Conservation (phyloP, 2,888 invertebrate genomes). For the Portevinia maculata region DNA sequence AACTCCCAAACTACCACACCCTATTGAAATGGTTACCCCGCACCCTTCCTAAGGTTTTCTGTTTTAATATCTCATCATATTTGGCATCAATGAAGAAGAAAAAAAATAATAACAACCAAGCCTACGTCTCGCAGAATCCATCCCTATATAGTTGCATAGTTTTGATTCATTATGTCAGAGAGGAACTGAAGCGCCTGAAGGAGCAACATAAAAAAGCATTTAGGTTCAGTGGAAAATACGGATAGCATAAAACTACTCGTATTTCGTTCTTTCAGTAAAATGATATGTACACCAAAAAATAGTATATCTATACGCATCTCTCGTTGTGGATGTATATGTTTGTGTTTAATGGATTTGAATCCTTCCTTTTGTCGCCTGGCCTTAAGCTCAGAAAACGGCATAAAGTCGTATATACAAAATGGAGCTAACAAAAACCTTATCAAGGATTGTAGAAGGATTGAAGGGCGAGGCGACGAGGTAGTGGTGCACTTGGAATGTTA, state of each 20-base stretch:
- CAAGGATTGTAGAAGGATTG: conserved; percentile 34
- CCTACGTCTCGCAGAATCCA: background rate
- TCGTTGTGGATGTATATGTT: conserved; percentile 4
- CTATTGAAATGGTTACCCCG: conserved; percentile 1
- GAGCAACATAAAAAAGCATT: conserved; percentile 43
- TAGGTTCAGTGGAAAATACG: conserved; percentile 28
- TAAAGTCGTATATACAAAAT: conserved; percentile 36
- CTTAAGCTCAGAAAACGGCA: conserved; percentile 42
- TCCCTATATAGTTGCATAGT: conserved; percentile 19
- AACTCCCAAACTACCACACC: conserved; percentile 3
- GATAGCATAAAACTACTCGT: conserved; percentile 37
- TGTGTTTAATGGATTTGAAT: conserved; percentile 52
- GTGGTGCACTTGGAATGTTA: conserved; percentile 49
- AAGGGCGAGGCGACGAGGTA: conserved; percentile 43
- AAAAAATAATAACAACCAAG: conserved; percentile 1
- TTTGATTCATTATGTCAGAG: conserved; percentile 43
- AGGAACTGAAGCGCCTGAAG: conserved; percentile 10
- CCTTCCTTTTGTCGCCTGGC: conserved; percentile 49
- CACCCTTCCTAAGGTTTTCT: background rate
- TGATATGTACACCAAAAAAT: conserved; percentile 56
- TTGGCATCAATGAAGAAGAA: conserved; percentile 25
- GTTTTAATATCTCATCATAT: conserved; percentile 49
- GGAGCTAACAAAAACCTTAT: conserved; percentile 3
- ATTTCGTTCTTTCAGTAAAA: conserved; percentile 29
- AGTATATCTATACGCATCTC: conserved; percentile 14